Conservation (phyloP, 2,888 invertebrate genomes). For the Drosophila sordidula region DNA sequence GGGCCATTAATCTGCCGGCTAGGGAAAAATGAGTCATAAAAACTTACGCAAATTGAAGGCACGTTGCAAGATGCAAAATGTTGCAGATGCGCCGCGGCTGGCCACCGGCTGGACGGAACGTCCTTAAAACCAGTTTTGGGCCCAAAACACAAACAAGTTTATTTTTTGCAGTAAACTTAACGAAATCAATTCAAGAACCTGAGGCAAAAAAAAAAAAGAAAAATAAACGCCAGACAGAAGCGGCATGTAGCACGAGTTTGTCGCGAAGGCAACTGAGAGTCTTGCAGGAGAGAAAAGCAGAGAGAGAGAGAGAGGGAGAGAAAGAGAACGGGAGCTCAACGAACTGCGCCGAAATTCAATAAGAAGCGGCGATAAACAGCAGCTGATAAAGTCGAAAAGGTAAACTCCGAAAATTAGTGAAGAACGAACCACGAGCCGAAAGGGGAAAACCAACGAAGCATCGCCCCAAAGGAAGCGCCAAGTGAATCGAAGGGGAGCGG, state of each 20-base stretch:
- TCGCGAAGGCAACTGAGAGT: constrained; percentile 32
- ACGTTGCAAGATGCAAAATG: constrained; percentile 25
- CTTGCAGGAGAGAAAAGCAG: constrained; percentile 3
- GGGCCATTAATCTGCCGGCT: constrained; percentile 17
- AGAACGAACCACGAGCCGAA: constrained; percentile 22
- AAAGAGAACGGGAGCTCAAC: constrained; percentile 33
- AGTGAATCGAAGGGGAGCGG: constrained; percentile 6
- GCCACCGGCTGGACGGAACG: constrained; percentile 44
- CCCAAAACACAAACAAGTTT: constrained; percentile 69
- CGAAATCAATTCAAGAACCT: constrained; percentile 69
- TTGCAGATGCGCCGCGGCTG: constrained; percentile 28
- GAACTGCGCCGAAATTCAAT: constrained; percentile 68
- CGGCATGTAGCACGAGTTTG: constrained; percentile 67
- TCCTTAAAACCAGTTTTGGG: constrained; percentile 72
- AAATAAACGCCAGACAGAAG: constrained; percentile 31
- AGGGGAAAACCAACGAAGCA: constrained; percentile 19
- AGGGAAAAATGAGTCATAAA: constrained; percentile 64
- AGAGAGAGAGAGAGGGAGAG: constrained; percentile 1
- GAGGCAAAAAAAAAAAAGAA: constrained; percentile 16
- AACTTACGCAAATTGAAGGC: constrained; percentile 47
- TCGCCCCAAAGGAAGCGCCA: constrained; percentile 38
- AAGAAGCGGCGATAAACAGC: constrained; percentile 74
- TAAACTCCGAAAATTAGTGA: constrained; percentile 68
- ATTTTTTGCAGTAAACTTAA: constrained; percentile 53
- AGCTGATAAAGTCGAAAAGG: constrained; percentile 75